Base-by-base conservation (phyloP, 2,113 vertebrate species). In the Cathartes aura region DNA sequence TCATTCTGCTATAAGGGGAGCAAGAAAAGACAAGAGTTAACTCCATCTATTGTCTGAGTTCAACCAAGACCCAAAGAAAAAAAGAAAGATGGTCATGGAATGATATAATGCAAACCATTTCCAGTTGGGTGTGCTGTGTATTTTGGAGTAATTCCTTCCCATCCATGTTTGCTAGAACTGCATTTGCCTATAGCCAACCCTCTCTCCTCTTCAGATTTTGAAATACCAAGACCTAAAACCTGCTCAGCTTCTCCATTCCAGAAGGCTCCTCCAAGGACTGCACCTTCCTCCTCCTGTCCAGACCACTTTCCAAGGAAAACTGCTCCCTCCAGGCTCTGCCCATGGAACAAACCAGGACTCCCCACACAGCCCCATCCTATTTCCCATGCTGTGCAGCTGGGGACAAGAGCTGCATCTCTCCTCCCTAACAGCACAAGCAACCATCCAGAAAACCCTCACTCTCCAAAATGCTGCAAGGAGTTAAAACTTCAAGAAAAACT, bases 1-100 rank as follows among this genome's bases (percentile, higher is more conserved):
- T 19, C 0, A 0, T 22, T 47, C 34, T 47, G 20, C 32, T 15
- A 6, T 2, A 40, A 70, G 14, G 8, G 20, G 22, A 16, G 47
- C 22, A 34, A 63, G 15, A 32, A 23, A 18, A 52, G 14, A 6
- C 23, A 40, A 38, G 15, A 72, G 18, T n/a, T 17, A n/a, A 27
- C n/a, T 34, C 47, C 26, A 19, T 8, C 6, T 21, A 23, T 11
- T 20, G 7, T 17, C 32, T 36, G 53, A 19, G 8, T 10, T 47
- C 45, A 38, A 45, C 34, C 24, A 42, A 55, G 19, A n/a, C 55
- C 15, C 20, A 80, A 32, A n/a, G n/a, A n/a, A 5, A 21, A 63
- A 58, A 67, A 27, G 23, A 21, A 60, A 59, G 3, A 17, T 11
- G 12, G 18, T 6, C n/a, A 9, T 4, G 12, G 68, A 62, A 38